Evolutionary conservation across 2,113 vertebrate species (phyloP).

Genomic region (Stercorarius parasiticus): DNA sequence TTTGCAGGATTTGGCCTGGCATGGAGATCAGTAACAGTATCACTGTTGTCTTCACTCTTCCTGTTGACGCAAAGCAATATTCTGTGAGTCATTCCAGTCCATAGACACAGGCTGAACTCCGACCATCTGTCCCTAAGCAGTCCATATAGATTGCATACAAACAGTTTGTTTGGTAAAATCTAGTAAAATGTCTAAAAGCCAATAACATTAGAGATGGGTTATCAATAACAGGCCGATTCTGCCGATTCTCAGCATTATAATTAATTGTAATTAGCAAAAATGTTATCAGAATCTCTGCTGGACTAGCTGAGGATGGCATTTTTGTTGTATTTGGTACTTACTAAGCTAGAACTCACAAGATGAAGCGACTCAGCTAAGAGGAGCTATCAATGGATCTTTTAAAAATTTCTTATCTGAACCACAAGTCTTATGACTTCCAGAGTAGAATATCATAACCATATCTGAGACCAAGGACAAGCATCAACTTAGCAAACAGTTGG

Average conservation of each 20-base stretch:
- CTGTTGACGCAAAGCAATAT: not conserved
- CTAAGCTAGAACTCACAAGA: not conserved
- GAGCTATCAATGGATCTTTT: not conserved
- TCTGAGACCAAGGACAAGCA: not conserved
- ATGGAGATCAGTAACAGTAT: not conserved
- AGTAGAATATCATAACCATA: not conserved
- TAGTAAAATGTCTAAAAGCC: not conserved
- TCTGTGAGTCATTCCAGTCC: not conserved
- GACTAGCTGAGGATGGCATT: not conserved
- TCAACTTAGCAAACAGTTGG: not conserved
- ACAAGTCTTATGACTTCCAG: not conserved
- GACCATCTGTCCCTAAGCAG: not conserved
- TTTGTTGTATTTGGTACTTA: not conserved
- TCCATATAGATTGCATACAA: not conserved
- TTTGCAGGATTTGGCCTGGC: not conserved
- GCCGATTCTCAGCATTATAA: not conserved
- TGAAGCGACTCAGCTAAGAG: not conserved
- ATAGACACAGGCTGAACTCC: not conserved
- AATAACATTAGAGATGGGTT: not conserved
- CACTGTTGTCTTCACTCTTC: not conserved
- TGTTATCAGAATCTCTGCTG: not conserved
- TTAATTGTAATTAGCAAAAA: not conserved
- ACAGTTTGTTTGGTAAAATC: not conserved
- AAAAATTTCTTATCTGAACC: not conserved
- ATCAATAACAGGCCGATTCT: not conserved